Evolutionary conservation across 2,888 invertebrate species (phyloP).

Genomic region (Orchesellides sinensis): DNA sequence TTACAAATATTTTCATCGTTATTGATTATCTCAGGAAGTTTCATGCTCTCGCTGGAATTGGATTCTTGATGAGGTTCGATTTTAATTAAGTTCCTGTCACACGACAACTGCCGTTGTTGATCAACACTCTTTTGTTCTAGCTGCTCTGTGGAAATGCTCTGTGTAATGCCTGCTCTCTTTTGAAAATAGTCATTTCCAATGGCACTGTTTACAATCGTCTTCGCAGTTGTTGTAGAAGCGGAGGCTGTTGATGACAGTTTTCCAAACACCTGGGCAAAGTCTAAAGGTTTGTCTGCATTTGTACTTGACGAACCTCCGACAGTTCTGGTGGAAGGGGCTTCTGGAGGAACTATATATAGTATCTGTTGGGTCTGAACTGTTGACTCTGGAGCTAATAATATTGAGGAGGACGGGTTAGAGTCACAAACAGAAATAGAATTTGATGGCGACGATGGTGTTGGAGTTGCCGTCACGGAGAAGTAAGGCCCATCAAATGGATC

Average conservation of each 20-base stretch:
- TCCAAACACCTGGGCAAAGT: conserved; percentile 58
- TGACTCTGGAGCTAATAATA: conserved; percentile 7
- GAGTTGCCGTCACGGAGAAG: conserved; percentile 5
- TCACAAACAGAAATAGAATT: background rate
- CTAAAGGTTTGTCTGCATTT: conserved; percentile 31
- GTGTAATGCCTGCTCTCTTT: background rate
- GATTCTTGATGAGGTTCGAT: conserved; percentile 33
- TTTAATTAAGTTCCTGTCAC: conserved; percentile 52
- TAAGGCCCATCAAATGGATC: conserved; percentile 46
- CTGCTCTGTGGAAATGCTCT: background rate
- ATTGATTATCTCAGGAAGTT: conserved; percentile 36
- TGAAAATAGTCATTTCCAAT: conserved; percentile 39
- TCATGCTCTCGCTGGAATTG: conserved; percentile 17
- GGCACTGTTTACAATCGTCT: conserved; percentile 5
- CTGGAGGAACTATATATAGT: conserved; percentile 32
- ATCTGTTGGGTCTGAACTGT: conserved; percentile 13
- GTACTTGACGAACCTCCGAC: conserved; percentile 3
- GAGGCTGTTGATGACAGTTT: conserved; percentile 40
- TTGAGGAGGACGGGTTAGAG: background rate
- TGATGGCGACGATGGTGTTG: background rate
- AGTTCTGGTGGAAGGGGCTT: too few relatives aligned
- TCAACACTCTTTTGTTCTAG: background rate
- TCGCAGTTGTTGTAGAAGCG: background rate
- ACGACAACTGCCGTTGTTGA: conserved; percentile 30
- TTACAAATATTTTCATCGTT: background rate